phyloP scores from a whole-genome alignment of 2,888 invertebrate genomes.

The Caenorhabditis uteleia region DNA sequence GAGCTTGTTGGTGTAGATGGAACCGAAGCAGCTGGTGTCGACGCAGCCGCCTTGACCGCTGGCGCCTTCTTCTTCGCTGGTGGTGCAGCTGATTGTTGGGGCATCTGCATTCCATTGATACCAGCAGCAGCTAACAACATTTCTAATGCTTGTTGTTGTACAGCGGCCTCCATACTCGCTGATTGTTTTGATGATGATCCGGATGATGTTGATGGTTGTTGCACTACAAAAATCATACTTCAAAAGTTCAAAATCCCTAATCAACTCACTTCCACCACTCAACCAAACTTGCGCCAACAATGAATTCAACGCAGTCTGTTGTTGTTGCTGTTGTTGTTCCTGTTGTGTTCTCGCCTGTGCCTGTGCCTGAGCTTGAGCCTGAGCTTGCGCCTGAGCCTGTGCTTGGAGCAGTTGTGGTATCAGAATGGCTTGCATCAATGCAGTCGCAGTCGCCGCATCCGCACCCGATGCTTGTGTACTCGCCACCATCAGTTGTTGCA shows the following conservation, averaged over 20 bases:
- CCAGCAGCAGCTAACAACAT: constrained; percentile 5
- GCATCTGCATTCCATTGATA: neutral
- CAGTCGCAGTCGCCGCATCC: constrained; percentile 1
- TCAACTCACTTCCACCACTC: constrained; percentile 14
- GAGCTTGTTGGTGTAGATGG: constrained; percentile 4
- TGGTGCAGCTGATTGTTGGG: constrained; percentile 13
- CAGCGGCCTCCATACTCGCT: neutral
- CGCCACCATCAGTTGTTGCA: constrained; percentile 61
- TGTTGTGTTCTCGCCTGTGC: constrained; percentile 5
- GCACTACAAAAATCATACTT: no score
- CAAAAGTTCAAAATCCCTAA: constrained; percentile 6
- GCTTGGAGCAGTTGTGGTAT: constrained; percentile 28
- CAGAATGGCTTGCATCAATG: constrained; percentile 31
- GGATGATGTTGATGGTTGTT: constrained; percentile 6
- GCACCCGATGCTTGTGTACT: constrained; percentile 2
- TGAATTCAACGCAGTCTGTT: constrained; percentile 8
- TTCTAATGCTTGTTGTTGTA: no score
- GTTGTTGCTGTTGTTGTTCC: constrained; percentile 22
- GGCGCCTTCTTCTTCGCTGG: constrained; percentile 10
- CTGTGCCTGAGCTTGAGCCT: constrained; percentile 11
- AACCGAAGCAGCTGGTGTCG: constrained; percentile 9
- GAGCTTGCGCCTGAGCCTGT: constrained; percentile 6
- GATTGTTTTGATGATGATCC: constrained; percentile 4
- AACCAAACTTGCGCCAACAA: constrained; percentile 8
- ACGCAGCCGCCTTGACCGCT: constrained; percentile 2